A percentile compares a stretch with the other conserved stretches of the same genome.
These are phyloP conservation scores for Spicauda simplicius DNA, from an alignment of 2,888 invertebrate species.

Conservation along the genomic window DNA sequence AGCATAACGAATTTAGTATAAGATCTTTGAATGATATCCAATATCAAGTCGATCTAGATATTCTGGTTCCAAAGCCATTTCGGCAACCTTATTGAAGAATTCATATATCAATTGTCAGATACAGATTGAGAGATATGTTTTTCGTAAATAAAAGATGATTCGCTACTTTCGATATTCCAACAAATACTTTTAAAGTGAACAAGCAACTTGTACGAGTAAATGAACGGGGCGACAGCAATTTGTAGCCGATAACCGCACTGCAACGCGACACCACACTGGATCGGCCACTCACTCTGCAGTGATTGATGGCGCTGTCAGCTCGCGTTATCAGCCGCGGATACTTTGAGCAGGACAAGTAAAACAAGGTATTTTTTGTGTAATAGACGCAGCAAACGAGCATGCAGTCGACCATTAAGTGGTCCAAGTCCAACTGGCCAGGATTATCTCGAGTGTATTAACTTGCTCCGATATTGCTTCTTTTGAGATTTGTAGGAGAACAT, in stretches of 20 bases:
- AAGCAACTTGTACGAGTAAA: conserved; percentile 51
- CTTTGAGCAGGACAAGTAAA: conserved; percentile 44
- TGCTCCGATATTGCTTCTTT: too few species aligned
- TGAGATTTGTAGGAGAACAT: too few species aligned
- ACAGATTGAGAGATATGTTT: too few species aligned
- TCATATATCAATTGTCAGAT: too few species aligned
- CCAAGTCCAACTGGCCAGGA: not conserved
- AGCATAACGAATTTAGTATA: too few species aligned
- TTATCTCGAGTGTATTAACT: not conserved
- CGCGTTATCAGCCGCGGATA: conserved; percentile 65
- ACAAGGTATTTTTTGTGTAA: conserved; percentile 20
- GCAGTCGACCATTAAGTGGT: not conserved
- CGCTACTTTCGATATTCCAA: not conserved
- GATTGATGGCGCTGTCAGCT: conserved; percentile 78
- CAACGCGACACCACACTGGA: conserved; percentile 68
- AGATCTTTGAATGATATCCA: too few species aligned
- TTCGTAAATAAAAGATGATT: too few species aligned
- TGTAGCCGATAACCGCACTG: conserved; percentile 77
- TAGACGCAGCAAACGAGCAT: not conserved
- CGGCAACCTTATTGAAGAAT: too few species aligned
- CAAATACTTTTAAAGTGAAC: not conserved
- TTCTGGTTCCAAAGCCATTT: too few species aligned
- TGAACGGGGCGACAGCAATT: conserved; percentile 72
- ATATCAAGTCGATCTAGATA: too few species aligned
- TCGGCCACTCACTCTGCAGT: conserved; percentile 66